Evolutionary conservation across 1,140 invertebrate genomes (phyloP).

Genomic region (Trissolcus basalis): DNA sequence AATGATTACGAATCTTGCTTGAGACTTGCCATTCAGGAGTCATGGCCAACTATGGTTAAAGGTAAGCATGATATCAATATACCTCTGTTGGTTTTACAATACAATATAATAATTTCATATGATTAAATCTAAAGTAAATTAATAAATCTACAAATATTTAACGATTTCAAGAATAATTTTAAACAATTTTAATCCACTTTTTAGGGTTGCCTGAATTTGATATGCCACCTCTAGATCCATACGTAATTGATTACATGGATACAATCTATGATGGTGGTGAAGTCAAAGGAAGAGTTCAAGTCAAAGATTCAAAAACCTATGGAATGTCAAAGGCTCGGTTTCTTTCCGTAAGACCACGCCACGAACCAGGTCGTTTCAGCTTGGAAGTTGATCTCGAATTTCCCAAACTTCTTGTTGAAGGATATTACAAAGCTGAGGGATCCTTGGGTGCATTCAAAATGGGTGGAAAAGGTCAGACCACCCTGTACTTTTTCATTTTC

Average conservation of each 20-base stretch:
- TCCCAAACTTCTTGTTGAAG: conserved; percentile 73
- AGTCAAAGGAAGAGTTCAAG: conserved; percentile 71
- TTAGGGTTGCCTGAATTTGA: conserved; percentile 75
- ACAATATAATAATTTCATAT: too few relatives aligned
- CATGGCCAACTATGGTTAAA: conserved; percentile 69
- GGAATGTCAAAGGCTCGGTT: conserved; percentile 75
- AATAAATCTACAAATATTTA: too few relatives aligned
- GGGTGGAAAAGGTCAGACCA: conserved; percentile 72
- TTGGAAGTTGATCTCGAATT: conserved; percentile 77
- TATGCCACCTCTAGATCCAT: conserved; percentile 76
- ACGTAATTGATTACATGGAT: conserved; percentile 69
- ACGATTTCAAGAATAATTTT: too few relatives aligned
- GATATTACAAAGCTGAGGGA: conserved; percentile 76
- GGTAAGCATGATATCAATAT: conserved; percentile 61
- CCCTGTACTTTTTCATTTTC: background rate
- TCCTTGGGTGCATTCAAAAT: conserved; percentile 73
- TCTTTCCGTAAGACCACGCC: conserved; percentile 76
- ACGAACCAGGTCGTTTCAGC: conserved; percentile 74
- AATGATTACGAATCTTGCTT: conserved; percentile 70
- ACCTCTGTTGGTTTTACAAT: too few relatives aligned
- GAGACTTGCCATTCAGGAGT: conserved; percentile 71
- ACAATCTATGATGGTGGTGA: conserved; percentile 75
- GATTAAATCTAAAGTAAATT: too few relatives aligned
- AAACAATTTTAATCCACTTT: too few relatives aligned
- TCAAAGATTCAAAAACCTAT: conserved; percentile 73